Percentiles rank a stretch among this genome's conserved stretches.
Conservation (phyloP, 2,113 vertebrate genomes). For the Lophochroa leadbeateri region DNA sequence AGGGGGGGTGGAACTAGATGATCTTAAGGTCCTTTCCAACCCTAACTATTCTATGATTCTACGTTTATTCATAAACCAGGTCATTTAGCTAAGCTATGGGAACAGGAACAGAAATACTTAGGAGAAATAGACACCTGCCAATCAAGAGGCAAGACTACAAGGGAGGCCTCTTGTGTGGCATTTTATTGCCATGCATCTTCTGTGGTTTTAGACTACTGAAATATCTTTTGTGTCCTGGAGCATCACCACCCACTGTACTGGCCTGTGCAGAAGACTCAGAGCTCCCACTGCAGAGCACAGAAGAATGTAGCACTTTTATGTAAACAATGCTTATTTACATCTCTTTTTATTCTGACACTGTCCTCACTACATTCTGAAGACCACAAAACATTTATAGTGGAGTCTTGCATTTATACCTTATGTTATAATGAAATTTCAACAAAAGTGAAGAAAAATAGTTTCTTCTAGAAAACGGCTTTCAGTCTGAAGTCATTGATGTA, state of each 20-base stretch:
- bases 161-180: not conserved
- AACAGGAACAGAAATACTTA: not conserved
- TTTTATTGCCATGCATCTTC: not conserved
- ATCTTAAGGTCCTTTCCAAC: too few species aligned
- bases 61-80: not conserved
- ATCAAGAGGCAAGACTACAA: not conserved
- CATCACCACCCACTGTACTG: not conserved
- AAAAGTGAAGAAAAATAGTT: not conserved
- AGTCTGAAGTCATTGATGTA: not conserved
- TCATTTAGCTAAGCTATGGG: not conserved
- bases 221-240: not conserved
- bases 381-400: not conserved
- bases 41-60: too few species aligned
- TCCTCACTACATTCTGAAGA: not conserved
- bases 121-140: not conserved
- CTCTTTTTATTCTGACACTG: not conserved
- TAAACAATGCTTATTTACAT: not conserved
- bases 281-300: not conserved
- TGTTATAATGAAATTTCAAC: not conserved
- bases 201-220: not conserved
- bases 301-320: rapidly evolving
- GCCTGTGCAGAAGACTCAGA: not conserved
- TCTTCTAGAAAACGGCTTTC: not conserved
- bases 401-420: not conserved
- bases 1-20: too few species aligned